Percentiles rank a stretch among this genome's conserved stretches.
These are phyloP conservation scores for Coendou prehensilis DNA, from an alignment of 2,797 vertebrate species.

Conservation along the genomic window DNA sequence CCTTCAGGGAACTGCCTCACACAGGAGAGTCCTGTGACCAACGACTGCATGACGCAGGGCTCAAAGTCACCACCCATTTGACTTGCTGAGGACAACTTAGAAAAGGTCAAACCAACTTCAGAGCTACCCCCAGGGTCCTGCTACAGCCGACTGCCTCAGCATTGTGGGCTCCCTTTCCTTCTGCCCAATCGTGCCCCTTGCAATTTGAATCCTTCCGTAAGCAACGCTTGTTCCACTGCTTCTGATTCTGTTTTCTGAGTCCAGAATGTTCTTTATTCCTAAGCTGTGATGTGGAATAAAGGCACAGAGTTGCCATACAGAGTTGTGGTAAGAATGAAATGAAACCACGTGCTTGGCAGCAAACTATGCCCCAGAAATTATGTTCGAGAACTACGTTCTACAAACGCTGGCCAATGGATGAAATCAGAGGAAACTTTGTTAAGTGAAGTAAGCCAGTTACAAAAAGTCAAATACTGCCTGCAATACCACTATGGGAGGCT, in stretches of 20 bases:
- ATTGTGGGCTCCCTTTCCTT: not conserved
- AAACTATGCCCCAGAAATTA: constrained; percentile 3
- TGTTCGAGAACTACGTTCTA: not conserved
- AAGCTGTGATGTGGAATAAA: not conserved
- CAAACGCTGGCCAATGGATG: not conserved
- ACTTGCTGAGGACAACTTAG: not conserved
- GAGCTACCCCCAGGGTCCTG: not conserved
- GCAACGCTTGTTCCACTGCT: not conserved
- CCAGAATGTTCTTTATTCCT: not conserved
- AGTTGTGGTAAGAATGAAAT: not conserved
- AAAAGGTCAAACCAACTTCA: not conserved
- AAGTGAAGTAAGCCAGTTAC: not conserved
- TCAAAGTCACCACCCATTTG: not conserved
- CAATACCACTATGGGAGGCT: not conserved
- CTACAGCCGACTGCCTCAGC: not conserved
- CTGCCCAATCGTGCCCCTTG: not conserved
- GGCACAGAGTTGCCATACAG: not conserved
- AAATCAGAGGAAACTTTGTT: not conserved
- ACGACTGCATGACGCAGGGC: not conserved
- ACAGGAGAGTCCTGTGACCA: not conserved
- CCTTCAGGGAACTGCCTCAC: not conserved
- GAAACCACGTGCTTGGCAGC: not conserved
- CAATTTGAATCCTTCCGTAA: constrained; percentile 12
- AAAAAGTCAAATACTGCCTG: not conserved
- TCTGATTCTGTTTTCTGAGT: not conserved